Percentiles rank a stretch among this genome's conserved stretches.
Conservation (phyloP, 2,113 vertebrate genomes). For the Centrocercus urophasianus region DNA sequence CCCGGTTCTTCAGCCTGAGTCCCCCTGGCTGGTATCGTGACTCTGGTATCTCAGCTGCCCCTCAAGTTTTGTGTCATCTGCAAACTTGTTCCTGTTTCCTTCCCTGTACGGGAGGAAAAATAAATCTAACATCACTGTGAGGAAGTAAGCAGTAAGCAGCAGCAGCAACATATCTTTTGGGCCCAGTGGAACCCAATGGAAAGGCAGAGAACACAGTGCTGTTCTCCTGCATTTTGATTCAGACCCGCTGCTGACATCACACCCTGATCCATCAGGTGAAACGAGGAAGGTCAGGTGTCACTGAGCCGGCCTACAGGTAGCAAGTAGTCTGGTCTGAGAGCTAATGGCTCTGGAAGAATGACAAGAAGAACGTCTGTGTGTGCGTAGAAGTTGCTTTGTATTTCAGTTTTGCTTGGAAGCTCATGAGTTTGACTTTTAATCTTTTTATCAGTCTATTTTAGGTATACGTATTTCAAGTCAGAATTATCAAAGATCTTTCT, state of each 20-base stretch:
- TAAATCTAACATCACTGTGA: not conserved
- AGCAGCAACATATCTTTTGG: not conserved
- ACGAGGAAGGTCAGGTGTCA: not conserved
- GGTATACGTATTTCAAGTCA: not conserved
- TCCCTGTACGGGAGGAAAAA: not conserved
- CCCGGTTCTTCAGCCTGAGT: not conserved
- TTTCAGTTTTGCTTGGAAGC: not conserved
- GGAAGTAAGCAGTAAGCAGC: not conserved
- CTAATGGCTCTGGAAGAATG: not conserved
- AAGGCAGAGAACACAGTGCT: accelerated
- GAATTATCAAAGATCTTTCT: not conserved
- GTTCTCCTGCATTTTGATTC: not conserved
- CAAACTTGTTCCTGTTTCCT: not conserved
- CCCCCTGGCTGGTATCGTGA: not conserved
- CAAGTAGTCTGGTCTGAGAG: not conserved
- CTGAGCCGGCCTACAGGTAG: not conserved
- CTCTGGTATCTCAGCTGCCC: not conserved
- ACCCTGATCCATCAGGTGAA: not conserved
- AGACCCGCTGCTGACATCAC: not conserved
- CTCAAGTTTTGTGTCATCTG: not conserved
- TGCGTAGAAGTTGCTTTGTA: not conserved
- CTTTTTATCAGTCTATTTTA: not conserved
- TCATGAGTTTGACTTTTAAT: not conserved
- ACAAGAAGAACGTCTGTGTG: not conserved
- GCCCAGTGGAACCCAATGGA: not conserved